These are phyloP conservation scores for Gymnorhina tibicen DNA, from an alignment of 2,113 vertebrate species.

Conservation along the genomic window DNA sequence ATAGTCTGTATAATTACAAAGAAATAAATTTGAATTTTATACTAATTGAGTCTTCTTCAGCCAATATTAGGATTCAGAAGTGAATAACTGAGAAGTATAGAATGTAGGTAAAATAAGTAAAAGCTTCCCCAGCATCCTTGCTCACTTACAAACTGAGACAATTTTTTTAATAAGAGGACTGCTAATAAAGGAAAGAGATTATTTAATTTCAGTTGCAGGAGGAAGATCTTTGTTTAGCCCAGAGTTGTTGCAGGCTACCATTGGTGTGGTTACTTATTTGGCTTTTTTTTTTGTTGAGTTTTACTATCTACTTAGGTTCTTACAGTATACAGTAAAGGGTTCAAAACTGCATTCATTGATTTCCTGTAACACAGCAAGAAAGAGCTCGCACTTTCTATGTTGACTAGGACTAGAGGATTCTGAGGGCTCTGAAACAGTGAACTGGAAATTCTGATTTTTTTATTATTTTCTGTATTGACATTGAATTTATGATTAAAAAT, in stretches of 20 bases:
- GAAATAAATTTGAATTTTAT: background rate
- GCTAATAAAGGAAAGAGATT: background rate
- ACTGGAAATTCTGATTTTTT: background rate
- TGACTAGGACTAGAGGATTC: background rate
- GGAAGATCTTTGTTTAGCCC: background rate
- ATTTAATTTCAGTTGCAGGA: background rate
- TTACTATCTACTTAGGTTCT: background rate
- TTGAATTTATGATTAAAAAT: background rate
- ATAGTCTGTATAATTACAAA: background rate
- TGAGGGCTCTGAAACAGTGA: background rate
- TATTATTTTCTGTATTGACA: background rate
- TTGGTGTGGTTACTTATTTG: background rate
- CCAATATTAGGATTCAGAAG: background rate
- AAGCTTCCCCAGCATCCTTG: background rate
- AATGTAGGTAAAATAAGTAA: background rate
- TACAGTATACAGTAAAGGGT: background rate
- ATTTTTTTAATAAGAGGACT: background rate
- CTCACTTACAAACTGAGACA: background rate
- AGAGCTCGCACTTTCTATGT: background rate
- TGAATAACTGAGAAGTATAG: background rate
- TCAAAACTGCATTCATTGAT: background rate
- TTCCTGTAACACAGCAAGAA: background rate
- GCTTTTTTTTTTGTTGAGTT: background rate
- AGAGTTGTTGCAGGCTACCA: background rate
- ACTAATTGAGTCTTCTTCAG: background rate